These are phyloP conservation scores for Anser brachyrhynchus DNA, from an alignment of 2,113 vertebrate genomes.

Conservation along the genomic window DNA sequence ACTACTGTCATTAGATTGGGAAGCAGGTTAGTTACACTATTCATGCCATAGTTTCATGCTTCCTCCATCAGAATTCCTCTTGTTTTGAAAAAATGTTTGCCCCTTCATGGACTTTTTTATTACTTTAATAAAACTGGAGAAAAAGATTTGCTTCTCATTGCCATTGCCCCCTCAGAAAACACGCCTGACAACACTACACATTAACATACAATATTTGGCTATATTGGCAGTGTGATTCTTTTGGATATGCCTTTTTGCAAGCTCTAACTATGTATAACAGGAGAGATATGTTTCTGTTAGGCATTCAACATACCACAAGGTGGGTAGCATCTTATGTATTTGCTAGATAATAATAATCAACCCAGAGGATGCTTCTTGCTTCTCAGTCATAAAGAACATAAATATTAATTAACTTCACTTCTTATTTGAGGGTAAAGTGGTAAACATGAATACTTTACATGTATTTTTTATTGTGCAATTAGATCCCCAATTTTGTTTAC, in stretches of 20 bases:
- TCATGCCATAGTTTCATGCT: background rate
- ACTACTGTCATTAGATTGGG: background rate
- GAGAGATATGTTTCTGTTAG: background rate
- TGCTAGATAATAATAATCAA: background rate
- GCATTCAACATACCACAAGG: background rate
- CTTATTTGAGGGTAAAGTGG: background rate
- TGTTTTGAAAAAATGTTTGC: background rate
- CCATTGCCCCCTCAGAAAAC: background rate
- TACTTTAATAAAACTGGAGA: background rate
- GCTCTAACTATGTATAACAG: background rate
- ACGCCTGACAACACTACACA: rapidly evolving
- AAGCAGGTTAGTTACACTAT: background rate
- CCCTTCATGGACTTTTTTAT: background rate
- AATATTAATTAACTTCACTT: background rate
- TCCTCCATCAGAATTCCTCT: background rate
- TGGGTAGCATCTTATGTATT: rapidly evolving
- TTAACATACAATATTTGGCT: background rate
- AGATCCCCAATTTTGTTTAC: background rate
- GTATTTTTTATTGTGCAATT: background rate
- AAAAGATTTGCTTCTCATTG: background rate
- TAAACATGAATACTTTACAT: background rate
- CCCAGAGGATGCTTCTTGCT: background rate
- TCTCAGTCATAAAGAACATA: background rate
- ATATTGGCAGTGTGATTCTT: background rate
- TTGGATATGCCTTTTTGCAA: background rate